phyloP scores from a whole-genome alignment of 2,113 vertebrate genomes.

The Nannospalax galili region DNA sequence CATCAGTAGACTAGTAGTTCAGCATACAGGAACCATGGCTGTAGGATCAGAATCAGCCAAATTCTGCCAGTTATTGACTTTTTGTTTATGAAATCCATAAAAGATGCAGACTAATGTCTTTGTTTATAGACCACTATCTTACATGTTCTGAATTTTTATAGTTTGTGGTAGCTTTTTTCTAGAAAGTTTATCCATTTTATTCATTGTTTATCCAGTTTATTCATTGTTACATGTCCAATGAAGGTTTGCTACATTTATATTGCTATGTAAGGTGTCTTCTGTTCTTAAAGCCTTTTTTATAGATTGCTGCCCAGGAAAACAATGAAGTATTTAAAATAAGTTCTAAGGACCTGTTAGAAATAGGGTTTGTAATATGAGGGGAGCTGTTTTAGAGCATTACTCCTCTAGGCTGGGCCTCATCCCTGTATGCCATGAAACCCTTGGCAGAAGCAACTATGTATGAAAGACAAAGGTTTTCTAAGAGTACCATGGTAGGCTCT shows the following conservation, averaged over 20 bases:
- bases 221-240: background rate
- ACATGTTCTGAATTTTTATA: background rate
- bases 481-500: background rate
- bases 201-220: too few species aligned
- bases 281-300: background rate
- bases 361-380: background rate
- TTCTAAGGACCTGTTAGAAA: background rate
- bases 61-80: background rate
- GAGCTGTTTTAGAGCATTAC: conserved; percentile 34
- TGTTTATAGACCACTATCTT: background rate
- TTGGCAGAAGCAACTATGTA: background rate
- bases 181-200: conserved; percentile 24
- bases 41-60: background rate
- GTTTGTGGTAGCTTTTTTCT: background rate
- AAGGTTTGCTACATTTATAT: background rate
- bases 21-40: background rate
- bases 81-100: background rate
- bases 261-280: background rate
- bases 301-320: background rate
- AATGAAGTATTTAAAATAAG: background rate
- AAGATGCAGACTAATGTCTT: background rate
- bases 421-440: conserved; percentile 67
- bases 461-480: background rate
- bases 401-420: conserved; percentile 12
- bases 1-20: background rate